These are phyloP conservation scores for Cephus sareptanus DNA, from an alignment of 2,888 invertebrate genomes.

Conservation along the genomic window DNA sequence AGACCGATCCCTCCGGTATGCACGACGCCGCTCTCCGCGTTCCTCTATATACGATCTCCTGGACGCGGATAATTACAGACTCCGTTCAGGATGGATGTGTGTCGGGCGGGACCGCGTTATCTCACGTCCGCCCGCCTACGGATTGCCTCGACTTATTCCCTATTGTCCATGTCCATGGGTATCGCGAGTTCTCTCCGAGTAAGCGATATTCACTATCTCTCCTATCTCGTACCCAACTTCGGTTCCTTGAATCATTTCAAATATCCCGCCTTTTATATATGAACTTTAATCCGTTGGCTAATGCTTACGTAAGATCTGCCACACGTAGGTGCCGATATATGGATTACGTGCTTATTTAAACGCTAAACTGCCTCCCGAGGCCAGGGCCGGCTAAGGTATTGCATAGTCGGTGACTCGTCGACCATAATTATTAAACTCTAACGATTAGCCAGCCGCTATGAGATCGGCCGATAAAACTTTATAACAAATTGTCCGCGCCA, in stretches of 20 bases:
- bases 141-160: constrained; percentile 29
- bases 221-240: neutral
- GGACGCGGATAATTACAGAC: constrained; percentile 58
- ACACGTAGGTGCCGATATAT: neutral
- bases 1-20: neutral
- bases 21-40: constrained; percentile 2
- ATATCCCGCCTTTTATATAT: neutral
- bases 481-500: constrained; percentile 24
- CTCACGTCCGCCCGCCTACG: constrained; percentile 48
- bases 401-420: neutral
- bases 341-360: neutral
- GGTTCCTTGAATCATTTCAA: neutral
- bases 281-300: neutral
- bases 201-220: neutral
- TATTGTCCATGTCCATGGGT: constrained; percentile 23
- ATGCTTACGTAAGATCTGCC: neutral
- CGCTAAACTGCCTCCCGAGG: neutral
- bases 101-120: constrained; percentile 51
- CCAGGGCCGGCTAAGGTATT: neutral
- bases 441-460: constrained; percentile 27
- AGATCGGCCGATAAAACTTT: constrained; percentile 27
- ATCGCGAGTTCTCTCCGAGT: neutral
- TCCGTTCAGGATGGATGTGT: constrained; percentile 51
- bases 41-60: constrained; percentile 28
- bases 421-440: constrained; percentile 29